These are phyloP conservation scores for Zaprionus tsacasi DNA, from an alignment of 1,140 invertebrate species.

Conservation along the genomic window DNA sequence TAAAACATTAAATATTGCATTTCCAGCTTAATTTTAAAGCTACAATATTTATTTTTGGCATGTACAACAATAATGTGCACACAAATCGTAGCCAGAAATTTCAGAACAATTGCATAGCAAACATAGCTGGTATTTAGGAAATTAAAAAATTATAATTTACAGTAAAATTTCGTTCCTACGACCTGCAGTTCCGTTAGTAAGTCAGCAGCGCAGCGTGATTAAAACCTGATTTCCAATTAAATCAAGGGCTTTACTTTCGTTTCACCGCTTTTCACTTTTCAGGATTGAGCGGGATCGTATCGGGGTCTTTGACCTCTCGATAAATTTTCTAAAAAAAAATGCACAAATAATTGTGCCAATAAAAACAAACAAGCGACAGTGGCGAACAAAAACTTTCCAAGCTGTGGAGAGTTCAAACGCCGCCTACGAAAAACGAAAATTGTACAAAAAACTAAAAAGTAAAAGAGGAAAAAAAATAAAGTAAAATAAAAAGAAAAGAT, in stretches of 20 bases:
- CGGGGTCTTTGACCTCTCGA: conserved; percentile 69
- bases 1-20: too few species aligned
- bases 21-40: too few species aligned
- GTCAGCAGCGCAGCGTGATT: not conserved
- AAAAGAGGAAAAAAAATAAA: conserved; percentile 13
- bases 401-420: conserved; percentile 75
- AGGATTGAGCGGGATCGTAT: not conserved
- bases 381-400: conserved; percentile 66
- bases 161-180: too few species aligned
- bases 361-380: conserved; percentile 71
- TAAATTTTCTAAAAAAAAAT: conserved; percentile 78
- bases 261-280: conserved; percentile 67
- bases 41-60: too few species aligned
- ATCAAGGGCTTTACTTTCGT: conserved; percentile 56
- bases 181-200: not conserved
- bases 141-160: not conserved
- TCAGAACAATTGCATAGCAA: too few species aligned
- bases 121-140: too few species aligned
- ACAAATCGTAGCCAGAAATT: too few species aligned
- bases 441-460: conserved; percentile 30
- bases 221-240: not conserved
- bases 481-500: conserved; percentile 39
- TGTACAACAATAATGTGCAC: too few species aligned
- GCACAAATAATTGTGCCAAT: conserved; percentile 83
- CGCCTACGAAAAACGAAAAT: conserved; percentile 65